These are phyloP conservation scores for Myioborus melanocephalus DNA, from an alignment of 2,797 vertebrate genomes.

Conservation along the genomic window DNA sequence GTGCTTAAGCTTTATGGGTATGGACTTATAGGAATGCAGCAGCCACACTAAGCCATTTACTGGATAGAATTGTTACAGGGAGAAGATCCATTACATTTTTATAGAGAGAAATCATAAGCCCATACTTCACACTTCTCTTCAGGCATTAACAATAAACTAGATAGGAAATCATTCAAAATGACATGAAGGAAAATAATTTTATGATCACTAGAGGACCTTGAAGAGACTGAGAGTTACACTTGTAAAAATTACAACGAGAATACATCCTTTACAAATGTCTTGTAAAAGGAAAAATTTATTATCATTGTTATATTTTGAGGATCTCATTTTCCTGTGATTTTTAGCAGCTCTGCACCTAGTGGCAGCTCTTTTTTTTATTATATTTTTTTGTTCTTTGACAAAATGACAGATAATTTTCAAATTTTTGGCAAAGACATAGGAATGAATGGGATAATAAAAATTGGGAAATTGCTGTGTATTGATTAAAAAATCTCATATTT, in stretches of 20 bases:
- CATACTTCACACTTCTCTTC: conserved; percentile 38
- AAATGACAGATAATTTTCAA: neutral
- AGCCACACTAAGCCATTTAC: neutral
- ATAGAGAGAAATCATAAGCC: conserved; percentile 23
- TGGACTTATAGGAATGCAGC: neutral
- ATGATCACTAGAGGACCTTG: neutral
- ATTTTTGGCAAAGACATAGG: neutral
- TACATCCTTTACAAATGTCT: conserved; percentile 6
- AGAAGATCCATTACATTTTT: conserved; percentile 35
- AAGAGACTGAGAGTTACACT: neutral
- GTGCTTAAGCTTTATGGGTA: neutral
- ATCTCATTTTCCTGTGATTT: neutral
- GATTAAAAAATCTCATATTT: neutral
- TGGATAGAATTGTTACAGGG: neutral
- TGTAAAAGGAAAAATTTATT: conserved; percentile 32
- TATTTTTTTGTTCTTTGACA: neutral
- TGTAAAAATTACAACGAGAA: conserved; percentile 31
- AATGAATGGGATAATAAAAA: neutral
- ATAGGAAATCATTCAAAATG: conserved; percentile 44
- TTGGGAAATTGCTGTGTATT: neutral
- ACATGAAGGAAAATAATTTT: conserved; percentile 30
- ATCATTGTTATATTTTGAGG: conserved; percentile 1
- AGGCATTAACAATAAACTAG: conserved; percentile 47
- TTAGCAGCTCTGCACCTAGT: neutral
- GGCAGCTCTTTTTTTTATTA: neutral